Percentiles rank a stretch among this genome's conserved stretches.
These are phyloP conservation scores for Ceratoteleas bidentatus DNA, from an alignment of 1,140 invertebrate genomes.

Conservation along the genomic window DNA sequence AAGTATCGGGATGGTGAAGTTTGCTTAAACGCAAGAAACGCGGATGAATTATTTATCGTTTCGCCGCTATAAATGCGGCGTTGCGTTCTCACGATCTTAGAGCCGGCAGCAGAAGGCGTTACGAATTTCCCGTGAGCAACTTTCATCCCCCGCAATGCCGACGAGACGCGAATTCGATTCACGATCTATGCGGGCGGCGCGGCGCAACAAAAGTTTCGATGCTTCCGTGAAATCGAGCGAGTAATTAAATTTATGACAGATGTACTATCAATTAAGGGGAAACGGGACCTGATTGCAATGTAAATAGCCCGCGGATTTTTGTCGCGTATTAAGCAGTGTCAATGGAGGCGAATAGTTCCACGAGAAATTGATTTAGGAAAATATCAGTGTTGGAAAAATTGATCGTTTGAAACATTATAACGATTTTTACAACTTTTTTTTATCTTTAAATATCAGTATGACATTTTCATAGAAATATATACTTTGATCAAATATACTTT, in stretches of 20 bases:
- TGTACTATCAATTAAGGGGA: not conserved
- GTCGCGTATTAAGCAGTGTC: too few relatives aligned
- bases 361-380: too few relatives aligned
- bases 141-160: constrained; percentile 41
- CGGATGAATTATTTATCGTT: constrained; percentile 52
- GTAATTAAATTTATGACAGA: constrained; percentile 40
- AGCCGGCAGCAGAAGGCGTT: constrained; percentile 41
- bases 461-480: too few relatives aligned
- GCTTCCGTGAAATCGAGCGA: constrained; percentile 25
- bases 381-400: too few relatives aligned
- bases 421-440: too few relatives aligned
- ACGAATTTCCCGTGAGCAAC: constrained; percentile 47
- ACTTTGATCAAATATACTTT: too few relatives aligned
- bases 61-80: constrained; percentile 33
- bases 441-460: too few relatives aligned
- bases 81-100: constrained; percentile 55
- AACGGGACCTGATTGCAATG: not conserved
- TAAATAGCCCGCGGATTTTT: too few relatives aligned
- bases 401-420: too few relatives aligned
- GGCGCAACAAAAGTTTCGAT: constrained; percentile 32
- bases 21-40: constrained; percentile 45
- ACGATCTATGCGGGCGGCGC: constrained; percentile 31
- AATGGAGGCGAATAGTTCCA: too few relatives aligned
- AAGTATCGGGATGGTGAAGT: constrained; percentile 34
- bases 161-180: constrained; percentile 50